phyloP scores from a whole-genome alignment of 1,140 invertebrate species.

The Babylonia areolata region DNA sequence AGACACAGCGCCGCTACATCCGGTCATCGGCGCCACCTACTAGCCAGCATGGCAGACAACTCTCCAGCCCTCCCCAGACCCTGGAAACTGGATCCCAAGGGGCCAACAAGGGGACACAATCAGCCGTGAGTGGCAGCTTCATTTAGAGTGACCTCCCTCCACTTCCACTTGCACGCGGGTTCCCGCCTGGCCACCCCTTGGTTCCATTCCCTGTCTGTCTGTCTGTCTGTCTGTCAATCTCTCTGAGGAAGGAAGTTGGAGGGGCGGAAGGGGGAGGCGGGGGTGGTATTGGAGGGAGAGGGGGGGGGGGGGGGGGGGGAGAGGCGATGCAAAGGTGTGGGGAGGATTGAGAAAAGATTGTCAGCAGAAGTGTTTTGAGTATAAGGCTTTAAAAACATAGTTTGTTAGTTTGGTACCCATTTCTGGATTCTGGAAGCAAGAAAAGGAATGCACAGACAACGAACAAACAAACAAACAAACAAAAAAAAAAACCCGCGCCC shows the following conservation, averaged over 20 bases:
- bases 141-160: not conserved
- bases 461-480: too few relatives aligned
- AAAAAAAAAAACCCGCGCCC: too few relatives aligned
- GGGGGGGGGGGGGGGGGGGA: too few relatives aligned
- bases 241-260: too few relatives aligned
- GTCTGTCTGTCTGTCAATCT: too few relatives aligned
- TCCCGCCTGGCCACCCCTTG: not conserved
- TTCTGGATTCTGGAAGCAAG: too few relatives aligned
- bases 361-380: too few relatives aligned
- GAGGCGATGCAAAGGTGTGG: too few relatives aligned
- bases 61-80: not conserved
- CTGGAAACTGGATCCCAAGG: not conserved
- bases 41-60: not conserved
- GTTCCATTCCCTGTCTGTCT: not conserved
- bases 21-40: not conserved
- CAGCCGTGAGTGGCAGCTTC: not conserved
- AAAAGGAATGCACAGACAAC: too few relatives aligned
- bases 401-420: too few relatives aligned
- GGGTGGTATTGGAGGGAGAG: not conserved
- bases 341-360: too few relatives aligned
- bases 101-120: slow-evolving; percentile 10
- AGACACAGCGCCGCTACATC: not conserved
- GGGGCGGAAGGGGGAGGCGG: not conserved
- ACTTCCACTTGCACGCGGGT: not conserved
- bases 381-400: too few relatives aligned